phyloP scores from a whole-genome alignment of 53 echinoderm and acorn worm species.

The Temnopleurus reevesii region DNA sequence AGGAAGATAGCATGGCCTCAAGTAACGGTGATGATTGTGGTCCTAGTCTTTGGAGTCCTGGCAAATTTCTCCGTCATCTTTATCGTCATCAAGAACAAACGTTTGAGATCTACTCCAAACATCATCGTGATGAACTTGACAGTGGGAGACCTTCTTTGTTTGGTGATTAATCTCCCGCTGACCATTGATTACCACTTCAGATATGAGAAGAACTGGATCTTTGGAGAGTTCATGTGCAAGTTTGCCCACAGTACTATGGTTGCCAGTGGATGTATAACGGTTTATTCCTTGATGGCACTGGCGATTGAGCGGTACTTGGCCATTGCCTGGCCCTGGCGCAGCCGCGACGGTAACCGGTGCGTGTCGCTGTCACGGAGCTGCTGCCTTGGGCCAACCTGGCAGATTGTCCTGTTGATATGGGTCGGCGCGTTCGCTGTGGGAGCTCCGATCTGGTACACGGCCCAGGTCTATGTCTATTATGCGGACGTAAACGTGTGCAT shows the following conservation, averaged over 20 bases:
- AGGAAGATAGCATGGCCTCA: constrained; percentile 26
- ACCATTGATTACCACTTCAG: constrained; percentile 16
- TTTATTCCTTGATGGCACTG: constrained; percentile 41
- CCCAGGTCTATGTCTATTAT: not conserved
- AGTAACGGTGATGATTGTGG: constrained; percentile 9
- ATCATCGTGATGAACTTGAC: constrained; percentile 41
- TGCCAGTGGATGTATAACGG: constrained; percentile 29
- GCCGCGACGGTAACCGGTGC: constrained; percentile 20
- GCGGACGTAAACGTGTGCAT: not conserved
- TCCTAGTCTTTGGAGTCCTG: constrained; percentile 13
- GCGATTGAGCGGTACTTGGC: constrained; percentile 44
- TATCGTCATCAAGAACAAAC: constrained; percentile 29
- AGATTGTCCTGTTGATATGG: constrained; percentile 38
- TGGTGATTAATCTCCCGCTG: constrained; percentile 26
- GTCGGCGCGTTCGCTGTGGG: not conserved
- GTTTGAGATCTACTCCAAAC: constrained; percentile 30
- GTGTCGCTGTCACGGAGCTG: not conserved
- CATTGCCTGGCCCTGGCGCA: constrained; percentile 33
- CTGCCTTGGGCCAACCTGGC: constrained; percentile 7
- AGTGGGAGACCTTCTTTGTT: constrained; percentile 28
- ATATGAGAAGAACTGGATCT: constrained; percentile 4
- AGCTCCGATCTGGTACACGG: not conserved
- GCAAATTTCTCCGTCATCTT: constrained; percentile 43
- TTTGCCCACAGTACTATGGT: constrained; percentile 27
- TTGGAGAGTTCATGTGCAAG: constrained; percentile 45